Base-by-base conservation (phyloP, 2,888 invertebrate species). In the Tachina fera region DNA sequence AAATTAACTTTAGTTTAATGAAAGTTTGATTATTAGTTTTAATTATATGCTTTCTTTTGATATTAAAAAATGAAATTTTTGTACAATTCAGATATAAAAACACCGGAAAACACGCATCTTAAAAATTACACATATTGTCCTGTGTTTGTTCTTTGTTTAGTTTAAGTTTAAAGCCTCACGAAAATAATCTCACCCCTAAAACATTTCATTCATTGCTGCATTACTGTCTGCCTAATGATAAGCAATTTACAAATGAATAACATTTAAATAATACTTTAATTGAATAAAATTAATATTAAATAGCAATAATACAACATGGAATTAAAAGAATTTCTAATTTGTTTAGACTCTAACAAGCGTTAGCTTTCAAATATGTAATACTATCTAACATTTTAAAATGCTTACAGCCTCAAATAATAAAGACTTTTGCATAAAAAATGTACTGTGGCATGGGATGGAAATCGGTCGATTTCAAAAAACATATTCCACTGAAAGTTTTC, bases 221-320 rank as follows among this genome's bases (percentile, higher is more conserved):
- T 56, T 65, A 31, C 31, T 31, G 31, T 31, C 31, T 31, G 6
- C 31, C 31, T 31, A 31, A 31, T 31, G 5, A 31, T 31, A 31
- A 31, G 31, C 6, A 31, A 31, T 31, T 31, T 6, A 6, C 63
- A 65, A 43, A 65, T 56, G 31, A 31, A 70, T 31, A 31, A 31
- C 5, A 31, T 39, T 10, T 58, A 74, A 63, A 43, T 49, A 68
- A 41, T 3, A 43, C 16, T 56, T 77, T 56, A 45, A 67, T 19
- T 63, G 56, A 79, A 71, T 71, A 79, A 79, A 79, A 16, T 79
- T 71, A 61, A 3, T 31, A 31, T 22, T 61, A 53, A 78, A 71
- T 71, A 63, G 70, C 70, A 70, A 51, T 11, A 43, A 43, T 31
- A 31, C 31, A 31, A 31, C 31, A 31, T 31, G 31, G 2, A 31